A percentile compares a stretch with the other conserved stretches of the same genome.
phyloP scores from a whole-genome alignment of 2,888 invertebrate species.

The Nudaria mundana region DNA sequence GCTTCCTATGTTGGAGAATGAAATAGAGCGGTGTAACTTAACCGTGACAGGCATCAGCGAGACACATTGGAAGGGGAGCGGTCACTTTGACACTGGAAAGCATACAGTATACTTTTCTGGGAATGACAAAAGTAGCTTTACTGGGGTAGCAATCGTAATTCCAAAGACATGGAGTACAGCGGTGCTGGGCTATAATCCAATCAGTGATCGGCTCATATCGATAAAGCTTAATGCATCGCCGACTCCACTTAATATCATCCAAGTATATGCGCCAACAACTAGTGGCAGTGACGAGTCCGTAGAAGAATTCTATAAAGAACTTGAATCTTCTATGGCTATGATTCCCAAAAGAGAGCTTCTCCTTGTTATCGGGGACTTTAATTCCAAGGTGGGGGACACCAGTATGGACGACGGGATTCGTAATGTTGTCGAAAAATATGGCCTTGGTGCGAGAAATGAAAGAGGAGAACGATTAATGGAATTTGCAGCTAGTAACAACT shows the following conservation, averaged over 20 bases:
- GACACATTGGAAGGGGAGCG: neutral
- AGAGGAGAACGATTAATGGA: neutral
- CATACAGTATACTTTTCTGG: neutral
- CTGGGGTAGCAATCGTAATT: constrained; percentile 1
- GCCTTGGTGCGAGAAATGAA: neutral
- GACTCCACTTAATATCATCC: constrained; percentile 12
- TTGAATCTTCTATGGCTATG: no score
- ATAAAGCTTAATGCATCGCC: constrained; percentile 8
- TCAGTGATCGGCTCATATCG: constrained; percentile 5
- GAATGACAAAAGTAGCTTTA: neutral
- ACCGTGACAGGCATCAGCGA: neutral
- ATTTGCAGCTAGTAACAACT: no score
- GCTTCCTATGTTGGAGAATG: neutral
- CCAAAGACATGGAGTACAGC: neutral
- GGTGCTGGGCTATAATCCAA: neutral
- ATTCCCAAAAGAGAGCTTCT: no score
- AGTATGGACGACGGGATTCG: neutral
- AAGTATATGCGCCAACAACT: constrained; percentile 12
- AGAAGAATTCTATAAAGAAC: no score
- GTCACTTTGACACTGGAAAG: neutral
- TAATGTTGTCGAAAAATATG: neutral
- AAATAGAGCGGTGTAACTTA: neutral
- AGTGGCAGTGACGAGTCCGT: no score
- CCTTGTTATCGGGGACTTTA: constrained; percentile 9
- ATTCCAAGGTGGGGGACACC: constrained; percentile 17